Evolutionary conservation across 2,888 invertebrate species (phyloP).

Genomic region (Disparrhopalites patrizii): DNA sequence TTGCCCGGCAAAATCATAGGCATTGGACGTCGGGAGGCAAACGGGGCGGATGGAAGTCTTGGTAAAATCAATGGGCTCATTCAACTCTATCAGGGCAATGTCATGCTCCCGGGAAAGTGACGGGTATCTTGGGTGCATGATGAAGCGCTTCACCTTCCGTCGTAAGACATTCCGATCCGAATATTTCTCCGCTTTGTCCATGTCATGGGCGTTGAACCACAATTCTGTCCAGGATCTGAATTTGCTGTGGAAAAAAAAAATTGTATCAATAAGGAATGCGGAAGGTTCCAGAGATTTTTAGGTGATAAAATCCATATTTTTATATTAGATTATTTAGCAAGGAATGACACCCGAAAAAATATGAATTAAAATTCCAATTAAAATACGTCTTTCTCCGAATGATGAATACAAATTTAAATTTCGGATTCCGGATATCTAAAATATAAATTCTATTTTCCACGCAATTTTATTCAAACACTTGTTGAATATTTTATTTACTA

Average conservation of each 20-base stretch:
- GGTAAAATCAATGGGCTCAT: slow-evolving; percentile 23
- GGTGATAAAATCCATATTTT: background rate
- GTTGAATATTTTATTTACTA: too few species aligned
- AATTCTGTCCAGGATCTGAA: slow-evolving; percentile 20
- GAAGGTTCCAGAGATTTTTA: too few species aligned
- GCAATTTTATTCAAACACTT: too few species aligned
- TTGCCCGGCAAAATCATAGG: slow-evolving; percentile 12
- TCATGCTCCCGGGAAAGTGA: slow-evolving; percentile 23
- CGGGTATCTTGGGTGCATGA: slow-evolving; percentile 19
- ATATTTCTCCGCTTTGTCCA: slow-evolving; percentile 13
- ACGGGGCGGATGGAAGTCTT: slow-evolving; percentile 17
- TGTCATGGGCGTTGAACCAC: slow-evolving; percentile 27
- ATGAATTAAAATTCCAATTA: background rate
- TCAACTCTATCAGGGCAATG: slow-evolving; percentile 23
- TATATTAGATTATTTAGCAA: background rate
- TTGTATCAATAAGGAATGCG: too few species aligned
- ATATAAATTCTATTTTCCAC: too few species aligned
- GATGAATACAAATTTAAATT: too few species aligned
- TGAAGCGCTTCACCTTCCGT: slow-evolving; percentile 25
- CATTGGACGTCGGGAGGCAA: slow-evolving; percentile 15
- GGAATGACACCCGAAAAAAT: background rate
- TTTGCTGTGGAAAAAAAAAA: slow-evolving; percentile 10
- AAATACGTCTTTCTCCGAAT: too few species aligned
- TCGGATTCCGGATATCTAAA: too few species aligned
- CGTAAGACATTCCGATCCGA: slow-evolving; percentile 13